Conservation (phyloP, 2,888 invertebrate species). For the Plagodis pulveraria region DNA sequence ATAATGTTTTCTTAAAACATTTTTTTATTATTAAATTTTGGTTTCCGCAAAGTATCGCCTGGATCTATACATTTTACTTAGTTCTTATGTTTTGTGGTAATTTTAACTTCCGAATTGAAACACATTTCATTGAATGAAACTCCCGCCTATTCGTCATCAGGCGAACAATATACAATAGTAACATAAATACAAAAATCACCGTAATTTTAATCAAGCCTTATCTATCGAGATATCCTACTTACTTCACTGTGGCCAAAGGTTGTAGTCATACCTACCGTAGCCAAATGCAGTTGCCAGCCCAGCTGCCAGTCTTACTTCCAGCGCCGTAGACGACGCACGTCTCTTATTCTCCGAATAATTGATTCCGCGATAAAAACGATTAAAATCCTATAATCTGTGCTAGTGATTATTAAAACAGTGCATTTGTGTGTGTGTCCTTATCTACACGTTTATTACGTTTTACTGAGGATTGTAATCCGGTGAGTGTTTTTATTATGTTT, state of each 20-base stretch:
- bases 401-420: constrained; percentile 23
- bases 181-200: too few relatives aligned
- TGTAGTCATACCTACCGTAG: constrained; percentile 14
- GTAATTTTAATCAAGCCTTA: neutral
- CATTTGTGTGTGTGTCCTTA: constrained; percentile 24
- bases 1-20: too few relatives aligned
- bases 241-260: constrained; percentile 17
- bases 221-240: neutral
- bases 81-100: too few relatives aligned
- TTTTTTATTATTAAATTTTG: too few relatives aligned
- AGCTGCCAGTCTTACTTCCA: constrained; percentile 7
- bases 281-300: neutral
- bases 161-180: too few relatives aligned
- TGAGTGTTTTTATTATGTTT: constrained; percentile 12
- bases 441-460: neutral
- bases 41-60: too few relatives aligned
- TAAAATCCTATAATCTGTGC: constrained; percentile 15
- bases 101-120: too few relatives aligned
- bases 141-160: too few relatives aligned
- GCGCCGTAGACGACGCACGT: constrained; percentile 10
- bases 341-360: neutral
- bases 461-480: constrained; percentile 12
- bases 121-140: too few relatives aligned
- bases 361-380: constrained; percentile 6
- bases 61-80: too few relatives aligned